phyloP scores from a whole-genome alignment of 1,140 invertebrate species.

The Zaprionus ornatus region DNA sequence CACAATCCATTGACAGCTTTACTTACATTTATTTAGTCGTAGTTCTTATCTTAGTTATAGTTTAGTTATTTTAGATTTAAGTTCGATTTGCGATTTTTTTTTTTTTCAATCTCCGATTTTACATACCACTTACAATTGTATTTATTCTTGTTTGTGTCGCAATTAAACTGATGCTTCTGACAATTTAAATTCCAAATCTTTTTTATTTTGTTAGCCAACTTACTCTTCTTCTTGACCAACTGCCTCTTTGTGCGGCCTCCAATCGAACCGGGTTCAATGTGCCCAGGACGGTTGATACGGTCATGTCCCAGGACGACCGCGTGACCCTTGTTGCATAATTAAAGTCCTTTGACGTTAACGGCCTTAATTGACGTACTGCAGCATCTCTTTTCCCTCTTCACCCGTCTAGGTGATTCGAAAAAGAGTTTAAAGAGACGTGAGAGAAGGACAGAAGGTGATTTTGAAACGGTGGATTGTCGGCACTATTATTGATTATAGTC shows the following conservation, averaged over 20 bases:
- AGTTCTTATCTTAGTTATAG: background rate
- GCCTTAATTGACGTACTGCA: constrained; percentile 38
- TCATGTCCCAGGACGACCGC: constrained; percentile 39
- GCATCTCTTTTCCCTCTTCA: background rate
- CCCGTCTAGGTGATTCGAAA: background rate
- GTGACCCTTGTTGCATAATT: constrained; percentile 67
- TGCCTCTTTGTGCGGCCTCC: constrained; percentile 6
- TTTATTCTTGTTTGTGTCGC: constrained; percentile 27
- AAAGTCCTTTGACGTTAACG: constrained; percentile 41
- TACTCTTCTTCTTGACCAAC: constrained; percentile 24
- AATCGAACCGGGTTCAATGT: constrained; percentile 61
- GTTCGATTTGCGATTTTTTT: background rate
- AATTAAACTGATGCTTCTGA: constrained; percentile 39
- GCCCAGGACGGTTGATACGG: constrained; percentile 12
- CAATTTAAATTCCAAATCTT: background rate
- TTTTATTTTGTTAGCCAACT: background rate
- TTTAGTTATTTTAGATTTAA: constrained; percentile 9
- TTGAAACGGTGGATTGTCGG: too few relatives aligned
- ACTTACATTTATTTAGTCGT: background rate
- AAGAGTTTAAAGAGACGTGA: background rate
- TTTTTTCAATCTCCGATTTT: background rate
- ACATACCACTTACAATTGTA: constrained; percentile 32
- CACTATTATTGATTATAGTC: background rate
- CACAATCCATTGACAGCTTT: background rate
- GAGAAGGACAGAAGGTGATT: too few relatives aligned